A percentile compares a stretch with the other conserved stretches of the same genome.
phyloP scores from a whole-genome alignment of 1,140 invertebrate genomes.

The Orchesella cincta region DNA sequence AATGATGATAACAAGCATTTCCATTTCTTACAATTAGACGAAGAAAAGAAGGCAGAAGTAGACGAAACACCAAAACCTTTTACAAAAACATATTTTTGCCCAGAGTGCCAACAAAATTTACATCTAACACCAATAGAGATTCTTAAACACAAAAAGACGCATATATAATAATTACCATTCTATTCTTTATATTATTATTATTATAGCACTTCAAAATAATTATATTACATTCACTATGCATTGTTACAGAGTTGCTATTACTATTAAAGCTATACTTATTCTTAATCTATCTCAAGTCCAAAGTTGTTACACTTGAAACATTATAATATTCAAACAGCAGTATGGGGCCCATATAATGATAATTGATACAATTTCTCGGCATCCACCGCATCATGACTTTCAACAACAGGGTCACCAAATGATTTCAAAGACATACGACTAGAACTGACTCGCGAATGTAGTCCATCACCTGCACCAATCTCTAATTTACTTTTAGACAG shows the following conservation, averaged over 20 bases:
- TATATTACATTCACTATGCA: no score
- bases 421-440: neutral
- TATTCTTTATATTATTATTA: no score
- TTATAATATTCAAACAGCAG: neutral
- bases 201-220: no score
- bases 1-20: slow-evolving; percentile 43
- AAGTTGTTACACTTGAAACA: no score
- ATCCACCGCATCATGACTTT: slow-evolving; percentile 1
- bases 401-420: neutral
- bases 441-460: neutral
- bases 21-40: slow-evolving; percentile 32
- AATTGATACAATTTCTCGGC: neutral
- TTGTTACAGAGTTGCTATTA: no score
- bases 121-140: slow-evolving; percentile 66
- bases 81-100: slow-evolving; percentile 70
- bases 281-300: no score
- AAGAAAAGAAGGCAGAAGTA: slow-evolving; percentile 45
- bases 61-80: slow-evolving; percentile 63
- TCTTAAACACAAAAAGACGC: slow-evolving; percentile 58
- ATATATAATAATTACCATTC: no score
- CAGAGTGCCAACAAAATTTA: slow-evolving; percentile 69
- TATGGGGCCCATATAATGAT: neutral
- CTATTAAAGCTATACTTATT: no score
- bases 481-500: neutral
- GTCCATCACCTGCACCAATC: neutral